Conservation (phyloP, 2,888 invertebrate genomes). For the Pristionchus fissidentatus region DNA sequence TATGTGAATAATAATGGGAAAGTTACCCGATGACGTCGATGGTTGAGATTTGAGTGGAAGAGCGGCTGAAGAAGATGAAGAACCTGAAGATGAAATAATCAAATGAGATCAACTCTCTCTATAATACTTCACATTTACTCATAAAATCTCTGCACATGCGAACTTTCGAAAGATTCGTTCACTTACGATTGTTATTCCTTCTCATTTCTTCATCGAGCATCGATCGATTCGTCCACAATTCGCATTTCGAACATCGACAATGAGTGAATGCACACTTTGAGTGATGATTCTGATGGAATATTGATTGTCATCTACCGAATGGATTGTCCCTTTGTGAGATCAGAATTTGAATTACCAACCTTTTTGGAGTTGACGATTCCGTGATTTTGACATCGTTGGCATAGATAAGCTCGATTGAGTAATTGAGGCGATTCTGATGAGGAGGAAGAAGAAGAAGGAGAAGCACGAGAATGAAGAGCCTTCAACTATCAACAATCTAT, state of each 20-base stretch:
- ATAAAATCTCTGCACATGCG: too few relatives aligned
- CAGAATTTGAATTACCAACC: neutral
- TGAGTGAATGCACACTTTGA: neutral
- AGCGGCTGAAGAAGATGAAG: neutral
- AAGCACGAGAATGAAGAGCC: neutral
- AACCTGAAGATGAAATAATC: neutral
- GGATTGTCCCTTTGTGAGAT: neutral
- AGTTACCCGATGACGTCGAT: neutral
- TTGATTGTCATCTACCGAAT: neutral
- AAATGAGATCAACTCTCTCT: neutral
- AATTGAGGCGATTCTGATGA: neutral
- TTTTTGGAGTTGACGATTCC: neutral
- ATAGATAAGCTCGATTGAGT: neutral
- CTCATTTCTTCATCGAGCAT: neutral
- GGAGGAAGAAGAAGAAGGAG: neutral
- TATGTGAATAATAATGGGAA: neutral
- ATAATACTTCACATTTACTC: too few relatives aligned
- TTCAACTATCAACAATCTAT: neutral
- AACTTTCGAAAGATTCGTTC: too few relatives aligned
- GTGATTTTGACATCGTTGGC: constrained; percentile 5
- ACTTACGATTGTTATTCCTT: neutral
- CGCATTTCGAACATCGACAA: constrained; percentile 9
- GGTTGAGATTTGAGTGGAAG: neutral
- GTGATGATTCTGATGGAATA: constrained; percentile 1
- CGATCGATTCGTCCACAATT: constrained; percentile 9